These are phyloP conservation scores for Megamerina dolium DNA, from an alignment of 2,888 invertebrate genomes.

Conservation along the genomic window DNA sequence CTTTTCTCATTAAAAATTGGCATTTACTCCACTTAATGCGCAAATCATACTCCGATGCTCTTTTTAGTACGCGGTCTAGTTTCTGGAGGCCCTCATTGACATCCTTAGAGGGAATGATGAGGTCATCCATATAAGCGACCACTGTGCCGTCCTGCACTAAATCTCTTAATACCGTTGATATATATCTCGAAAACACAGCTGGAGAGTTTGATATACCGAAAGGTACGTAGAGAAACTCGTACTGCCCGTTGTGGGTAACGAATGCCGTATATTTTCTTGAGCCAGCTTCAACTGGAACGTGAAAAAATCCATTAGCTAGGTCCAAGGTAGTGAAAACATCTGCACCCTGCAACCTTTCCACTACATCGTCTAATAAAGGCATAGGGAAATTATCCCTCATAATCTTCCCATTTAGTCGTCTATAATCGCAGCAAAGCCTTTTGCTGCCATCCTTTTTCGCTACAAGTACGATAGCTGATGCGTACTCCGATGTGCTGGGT, in stretches of 20 bases:
- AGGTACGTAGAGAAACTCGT: too few species aligned
- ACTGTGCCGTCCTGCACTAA: background rate
- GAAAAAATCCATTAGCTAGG: constrained; percentile 14
- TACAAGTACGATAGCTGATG: constrained; percentile 16
- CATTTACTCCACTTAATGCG: background rate
- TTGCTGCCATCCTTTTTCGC: too few species aligned
- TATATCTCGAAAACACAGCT: too few species aligned
- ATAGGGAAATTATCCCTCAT: constrained; percentile 16
- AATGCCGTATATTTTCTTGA: constrained; percentile 16
- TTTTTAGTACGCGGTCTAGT: background rate
- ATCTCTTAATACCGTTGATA: too few species aligned
- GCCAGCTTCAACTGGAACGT: constrained; percentile 8
- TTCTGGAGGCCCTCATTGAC: background rate
- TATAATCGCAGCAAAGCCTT: too few species aligned
- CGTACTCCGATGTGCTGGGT: too few species aligned
- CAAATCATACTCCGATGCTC: background rate
- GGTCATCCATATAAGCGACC: too few species aligned
- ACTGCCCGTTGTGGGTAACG: too few species aligned
- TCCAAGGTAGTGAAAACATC: constrained; percentile 11
- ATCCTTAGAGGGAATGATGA: too few species aligned
- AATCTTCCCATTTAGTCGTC: constrained; percentile 15
- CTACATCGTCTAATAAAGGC: constrained; percentile 12
- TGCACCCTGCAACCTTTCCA: constrained; percentile 9
- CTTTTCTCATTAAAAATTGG: too few species aligned
- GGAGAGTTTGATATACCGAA: too few species aligned